phyloP scores from a whole-genome alignment of 2,113 vertebrate species.

The Lepisosteus oculatus region DNA sequence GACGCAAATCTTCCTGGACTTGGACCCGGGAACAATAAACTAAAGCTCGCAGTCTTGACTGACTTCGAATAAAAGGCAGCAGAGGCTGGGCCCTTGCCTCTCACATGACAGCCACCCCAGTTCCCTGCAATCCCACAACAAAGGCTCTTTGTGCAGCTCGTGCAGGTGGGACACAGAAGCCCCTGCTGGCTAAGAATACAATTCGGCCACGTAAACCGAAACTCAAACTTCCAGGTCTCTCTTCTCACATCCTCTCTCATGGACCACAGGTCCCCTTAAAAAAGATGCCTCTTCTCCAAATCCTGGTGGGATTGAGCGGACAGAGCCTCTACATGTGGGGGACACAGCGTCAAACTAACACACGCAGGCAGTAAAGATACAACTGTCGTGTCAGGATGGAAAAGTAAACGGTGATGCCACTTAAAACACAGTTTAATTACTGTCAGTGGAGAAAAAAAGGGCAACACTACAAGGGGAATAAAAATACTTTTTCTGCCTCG shows the following conservation, averaged over 20 bases:
- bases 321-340: not conserved
- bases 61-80: constrained; percentile 43
- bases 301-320: constrained; percentile 4
- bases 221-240: constrained; percentile 35
- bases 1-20: constrained; percentile 26
- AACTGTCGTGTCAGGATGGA: not conserved
- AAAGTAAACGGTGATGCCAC: too few relatives aligned
- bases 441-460: too few relatives aligned
- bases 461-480: too few relatives aligned
- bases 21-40: constrained; percentile 42
- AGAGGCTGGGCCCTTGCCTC: constrained; percentile 51
- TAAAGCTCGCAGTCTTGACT: constrained; percentile 42
- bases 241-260: constrained; percentile 43
- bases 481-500: too few relatives aligned
- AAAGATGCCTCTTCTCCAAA: constrained; percentile 38
- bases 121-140: constrained; percentile 46
- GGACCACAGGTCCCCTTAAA: constrained; percentile 23
- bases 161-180: constrained; percentile 54
- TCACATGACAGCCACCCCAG: constrained; percentile 60
- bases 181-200: constrained; percentile 34
- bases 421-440: too few relatives aligned
- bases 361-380: constrained; percentile 2
- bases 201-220: constrained; percentile 1
- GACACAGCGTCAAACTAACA: constrained; percentile 16
- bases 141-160: constrained; percentile 58